Percentiles rank a stretch among this genome's conserved stretches.
Evolutionary conservation across 1,140 invertebrate species (phyloP).

Genomic region (Trypoxylus dichotomus): DNA sequence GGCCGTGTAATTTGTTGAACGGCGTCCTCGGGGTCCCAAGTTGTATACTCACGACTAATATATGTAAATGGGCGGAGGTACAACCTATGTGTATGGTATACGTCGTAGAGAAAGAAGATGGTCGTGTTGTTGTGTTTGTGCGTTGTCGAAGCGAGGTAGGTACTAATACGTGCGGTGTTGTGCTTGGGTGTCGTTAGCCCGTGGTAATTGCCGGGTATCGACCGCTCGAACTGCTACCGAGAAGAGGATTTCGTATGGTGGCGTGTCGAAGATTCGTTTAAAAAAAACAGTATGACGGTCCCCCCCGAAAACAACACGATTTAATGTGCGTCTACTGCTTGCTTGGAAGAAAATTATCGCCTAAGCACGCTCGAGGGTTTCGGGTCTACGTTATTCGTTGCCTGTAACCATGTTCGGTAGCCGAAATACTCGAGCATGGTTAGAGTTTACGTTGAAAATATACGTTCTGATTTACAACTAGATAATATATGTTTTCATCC

Average conservation of each 20-base stretch:
- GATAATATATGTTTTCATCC: no score
- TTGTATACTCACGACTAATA: conserved; percentile 13
- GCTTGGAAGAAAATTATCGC: neutral
- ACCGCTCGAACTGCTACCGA: conserved; percentile 12
- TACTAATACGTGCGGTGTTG: neutral
- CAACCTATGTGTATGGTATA: neutral
- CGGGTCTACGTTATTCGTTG: neutral
- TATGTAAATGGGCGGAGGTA: conserved; percentile 11
- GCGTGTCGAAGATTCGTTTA: conserved; percentile 11
- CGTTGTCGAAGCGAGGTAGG: neutral
- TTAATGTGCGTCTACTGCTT: neutral
- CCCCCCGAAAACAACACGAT: neutral
- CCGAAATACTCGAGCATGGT: neutral
- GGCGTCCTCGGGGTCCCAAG: neutral
- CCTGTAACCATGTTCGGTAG: neutral
- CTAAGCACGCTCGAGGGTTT: neutral
- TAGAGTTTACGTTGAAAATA: neutral
- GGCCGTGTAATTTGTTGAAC: neutral
- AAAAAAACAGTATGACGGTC: neutral
- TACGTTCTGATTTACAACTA: neutral
- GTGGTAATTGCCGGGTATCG: conserved; percentile 18
- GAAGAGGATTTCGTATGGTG: conserved; percentile 1
- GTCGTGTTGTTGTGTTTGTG: neutral
- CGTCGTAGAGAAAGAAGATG: neutral
- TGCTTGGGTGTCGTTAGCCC: conserved; percentile 12